phyloP scores from a whole-genome alignment of 1,140 invertebrate genomes.

The Bombus superbus region DNA sequence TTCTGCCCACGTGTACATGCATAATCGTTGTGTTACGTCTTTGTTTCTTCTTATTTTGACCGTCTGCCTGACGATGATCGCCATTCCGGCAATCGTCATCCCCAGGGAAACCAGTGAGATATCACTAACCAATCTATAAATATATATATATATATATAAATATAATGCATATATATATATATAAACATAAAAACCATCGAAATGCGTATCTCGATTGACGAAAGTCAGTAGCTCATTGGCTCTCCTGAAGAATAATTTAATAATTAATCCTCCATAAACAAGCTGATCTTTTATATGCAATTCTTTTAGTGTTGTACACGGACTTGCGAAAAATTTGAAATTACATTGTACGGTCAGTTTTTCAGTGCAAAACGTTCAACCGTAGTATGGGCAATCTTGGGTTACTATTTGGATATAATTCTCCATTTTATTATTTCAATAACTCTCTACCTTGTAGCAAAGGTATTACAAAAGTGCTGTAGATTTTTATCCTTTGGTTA shows the following conservation, averaged over 20 bases:
- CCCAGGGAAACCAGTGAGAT: neutral
- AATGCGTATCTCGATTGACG: neutral
- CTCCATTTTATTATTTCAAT: too few relatives aligned
- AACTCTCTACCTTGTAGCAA: too few relatives aligned
- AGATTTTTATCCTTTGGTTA: too few relatives aligned
- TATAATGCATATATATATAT: neutral
- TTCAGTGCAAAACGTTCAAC: too few relatives aligned
- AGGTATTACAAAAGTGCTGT: too few relatives aligned
- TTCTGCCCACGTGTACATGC: constrained; percentile 81
- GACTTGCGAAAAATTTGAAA: too few relatives aligned
- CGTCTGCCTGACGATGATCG: constrained; percentile 64
- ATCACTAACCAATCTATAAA: neutral
- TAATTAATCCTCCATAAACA: neutral
- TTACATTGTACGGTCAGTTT: too few relatives aligned
- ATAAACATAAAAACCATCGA: neutral
- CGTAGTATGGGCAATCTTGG: too few relatives aligned
- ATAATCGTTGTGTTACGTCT: constrained; percentile 81
- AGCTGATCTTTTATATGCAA: too few relatives aligned
- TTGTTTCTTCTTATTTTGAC: constrained; percentile 74
- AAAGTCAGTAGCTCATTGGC: neutral
- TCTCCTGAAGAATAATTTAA: neutral
- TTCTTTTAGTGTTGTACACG: too few relatives aligned
- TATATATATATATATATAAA: neutral
- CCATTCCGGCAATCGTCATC: constrained; percentile 15
- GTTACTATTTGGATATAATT: too few relatives aligned